Base-by-base conservation (phyloP, 1,140 invertebrate species). In the Belonocnema kinseyi region DNA sequence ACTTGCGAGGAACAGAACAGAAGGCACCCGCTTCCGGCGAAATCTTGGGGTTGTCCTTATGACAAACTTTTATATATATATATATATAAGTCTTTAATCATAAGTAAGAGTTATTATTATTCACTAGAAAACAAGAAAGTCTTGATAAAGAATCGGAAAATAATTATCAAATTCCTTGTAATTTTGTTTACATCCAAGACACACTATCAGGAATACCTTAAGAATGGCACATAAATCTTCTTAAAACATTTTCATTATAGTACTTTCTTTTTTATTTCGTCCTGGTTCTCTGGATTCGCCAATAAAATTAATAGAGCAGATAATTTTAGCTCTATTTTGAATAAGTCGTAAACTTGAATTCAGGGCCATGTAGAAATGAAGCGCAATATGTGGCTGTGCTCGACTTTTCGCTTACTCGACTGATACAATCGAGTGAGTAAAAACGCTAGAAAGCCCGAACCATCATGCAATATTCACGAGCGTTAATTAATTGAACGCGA, bases 401-500 rank as follows among this genome's bases (percentile, higher is more conserved):
- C 12, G 61, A 66, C 11, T 66, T 66, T 66, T 46, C 61, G 61
- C 26, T 66, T 33, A 26, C 61, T 66, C 26, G 40, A 46, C 16
- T 40, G 61, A 66, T 33, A 66, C 61, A 66, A 66, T 66, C 61
- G 61, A 66, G 61, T 40, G 12, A 14, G 33, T 16, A 66, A 66
- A 66, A 66, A 66, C 61, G 26, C 40, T 66, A 40, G 61, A 66
- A 46, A 66, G 61, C 61, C 21, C 61, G 14, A 66, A 66, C 26
- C 61, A 40, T 66, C 61, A 66, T 66, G 61, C 61, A 66, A 66
- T 66, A 66, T 66, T 66, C 61, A 66, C 61, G 61, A 66, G 61
- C 61, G 61, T 66, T 66, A 66, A 66, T 66, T 66, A 66, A 66
- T 66, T 66, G 61, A 66, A 66, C 61, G 61, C 61, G 61, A 66